phyloP scores from a whole-genome alignment of 2,888 invertebrate species.

The Marasmarcha lunaedactyla region DNA sequence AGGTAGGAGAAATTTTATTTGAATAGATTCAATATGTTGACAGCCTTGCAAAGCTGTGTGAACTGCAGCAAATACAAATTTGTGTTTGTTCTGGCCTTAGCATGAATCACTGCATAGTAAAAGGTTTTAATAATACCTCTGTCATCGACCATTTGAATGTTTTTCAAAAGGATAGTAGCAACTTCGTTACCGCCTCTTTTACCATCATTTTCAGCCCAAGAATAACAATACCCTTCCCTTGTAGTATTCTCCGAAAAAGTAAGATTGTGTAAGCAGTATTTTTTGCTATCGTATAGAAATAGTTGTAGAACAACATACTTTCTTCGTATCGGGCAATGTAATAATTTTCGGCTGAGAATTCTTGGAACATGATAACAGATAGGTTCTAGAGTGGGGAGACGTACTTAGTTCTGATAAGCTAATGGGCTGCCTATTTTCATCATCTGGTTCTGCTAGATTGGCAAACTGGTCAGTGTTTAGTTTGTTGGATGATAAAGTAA shows the following conservation, averaged over 20 bases:
- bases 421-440: too few relatives aligned
- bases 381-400: too few relatives aligned
- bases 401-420: too few relatives aligned
- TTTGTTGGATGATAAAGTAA: too few relatives aligned
- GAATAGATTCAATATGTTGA: too few relatives aligned
- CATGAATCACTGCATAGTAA: not conserved
- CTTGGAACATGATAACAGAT: too few relatives aligned
- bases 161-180: not conserved
- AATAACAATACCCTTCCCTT: constrained; percentile 8
- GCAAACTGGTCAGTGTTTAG: too few relatives aligned
- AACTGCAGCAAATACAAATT: not conserved
- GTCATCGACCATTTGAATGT: not conserved
- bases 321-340: constrained; percentile 13
- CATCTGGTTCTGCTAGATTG: too few relatives aligned
- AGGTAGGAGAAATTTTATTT: not conserved
- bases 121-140: not conserved
- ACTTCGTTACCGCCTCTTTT: not conserved
- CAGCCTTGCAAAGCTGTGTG: not conserved
- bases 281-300: constrained; percentile 12
- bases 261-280: constrained; percentile 11
- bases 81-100: not conserved
- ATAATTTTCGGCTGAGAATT: too few relatives aligned
- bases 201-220: not conserved
- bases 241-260: constrained; percentile 12
- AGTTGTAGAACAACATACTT: constrained; percentile 13